Evolutionary conservation across 2,888 invertebrate genomes (phyloP), one percentile per base, ranked within the genome.

Genomic region (Leptinotarsa tumamoca): DNA sequence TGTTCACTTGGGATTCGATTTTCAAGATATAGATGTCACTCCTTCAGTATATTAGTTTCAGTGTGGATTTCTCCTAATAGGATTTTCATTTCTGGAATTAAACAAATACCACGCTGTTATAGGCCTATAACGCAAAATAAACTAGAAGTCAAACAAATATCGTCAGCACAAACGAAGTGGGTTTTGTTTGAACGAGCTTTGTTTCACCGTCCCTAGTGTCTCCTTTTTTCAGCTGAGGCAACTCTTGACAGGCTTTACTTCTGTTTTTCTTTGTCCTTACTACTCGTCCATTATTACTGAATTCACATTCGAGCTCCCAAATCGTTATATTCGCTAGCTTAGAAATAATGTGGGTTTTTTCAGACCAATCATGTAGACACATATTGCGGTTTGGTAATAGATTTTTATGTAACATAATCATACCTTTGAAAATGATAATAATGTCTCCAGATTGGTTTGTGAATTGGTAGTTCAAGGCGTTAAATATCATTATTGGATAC

Each of bases 241-340:
- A 43, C 63, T 18, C 63, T 63, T n/a, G 63, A 63, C 43, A 63
- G n/a, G n/a, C 43, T 63, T 63, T 3, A n/a, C n/a, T 63, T 61
- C 27, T 63, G 33, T 43, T n/a, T 63, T 63, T 63, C 33, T 63
- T 63, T 63, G 43, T 63, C 43, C 33, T 18, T 17, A 5, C 63
- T 43, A 63, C n/a, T 4, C 63, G 33, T 43, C 63, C 33, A 7
- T 43, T 43, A 43, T 63, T 63, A n/a, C 43, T 43, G 33, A 63
- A 63, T 63, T 33, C 63, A 63, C 63, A 63, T 63, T 63, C 43
- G 43, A 63, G 33, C 63, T 63, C 43, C 43, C 63, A 63, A 33
- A 63, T 43, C 63, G 33, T 63, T 63, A 63, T 15, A 33, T 43
- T 33, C 63, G 13, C 43, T n/a, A 15, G 63, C 63, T 27, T 43